Percentiles rank a stretch among this genome's conserved stretches.
These are phyloP conservation scores for Eupithecia dodoneata DNA, from an alignment of 2,888 invertebrate genomes.

Conservation along the genomic window DNA sequence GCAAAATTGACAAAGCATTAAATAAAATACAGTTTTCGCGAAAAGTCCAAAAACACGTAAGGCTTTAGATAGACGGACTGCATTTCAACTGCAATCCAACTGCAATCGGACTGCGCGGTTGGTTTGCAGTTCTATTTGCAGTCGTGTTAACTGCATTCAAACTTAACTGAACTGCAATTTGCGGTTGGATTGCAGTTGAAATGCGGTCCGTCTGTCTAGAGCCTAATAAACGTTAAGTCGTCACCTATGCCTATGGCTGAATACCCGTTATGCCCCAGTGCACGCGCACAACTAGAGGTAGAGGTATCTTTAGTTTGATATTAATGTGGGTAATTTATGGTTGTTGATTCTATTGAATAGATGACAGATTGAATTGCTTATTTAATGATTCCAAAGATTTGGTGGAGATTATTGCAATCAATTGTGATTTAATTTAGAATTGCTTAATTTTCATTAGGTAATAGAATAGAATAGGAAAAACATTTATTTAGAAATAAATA, in stretches of 20 bases:
- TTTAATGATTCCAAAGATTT: slow-evolving; percentile 27
- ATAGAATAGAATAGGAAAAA: too few relatives aligned
- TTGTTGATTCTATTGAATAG: slow-evolving; percentile 28
- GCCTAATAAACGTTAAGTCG: background rate
- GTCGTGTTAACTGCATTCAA: too few relatives aligned
- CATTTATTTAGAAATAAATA: too few relatives aligned
- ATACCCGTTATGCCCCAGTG: background rate
- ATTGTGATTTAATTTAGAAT: background rate
- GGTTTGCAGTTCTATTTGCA: too few relatives aligned
- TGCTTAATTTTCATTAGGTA: background rate
- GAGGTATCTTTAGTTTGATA: background rate
- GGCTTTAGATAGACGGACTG: too few relatives aligned
- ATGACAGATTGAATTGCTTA: slow-evolving; percentile 27
- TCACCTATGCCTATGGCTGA: background rate
- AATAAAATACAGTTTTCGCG: background rate
- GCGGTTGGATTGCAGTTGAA: too few relatives aligned
- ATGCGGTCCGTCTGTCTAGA: too few relatives aligned
- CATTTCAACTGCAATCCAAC: too few relatives aligned
- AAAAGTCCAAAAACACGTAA: too few relatives aligned
- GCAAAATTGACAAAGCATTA: background rate
- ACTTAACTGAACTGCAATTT: too few relatives aligned
- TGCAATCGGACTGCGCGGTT: too few relatives aligned
- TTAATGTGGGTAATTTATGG: slow-evolving; percentile 21
- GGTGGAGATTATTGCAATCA: background rate
- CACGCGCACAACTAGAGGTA: background rate